Percentiles rank a stretch among this genome's conserved stretches.
Evolutionary conservation across 2,888 invertebrate genomes (phyloP).

Genomic region (Gymnocheta viridis): DNA sequence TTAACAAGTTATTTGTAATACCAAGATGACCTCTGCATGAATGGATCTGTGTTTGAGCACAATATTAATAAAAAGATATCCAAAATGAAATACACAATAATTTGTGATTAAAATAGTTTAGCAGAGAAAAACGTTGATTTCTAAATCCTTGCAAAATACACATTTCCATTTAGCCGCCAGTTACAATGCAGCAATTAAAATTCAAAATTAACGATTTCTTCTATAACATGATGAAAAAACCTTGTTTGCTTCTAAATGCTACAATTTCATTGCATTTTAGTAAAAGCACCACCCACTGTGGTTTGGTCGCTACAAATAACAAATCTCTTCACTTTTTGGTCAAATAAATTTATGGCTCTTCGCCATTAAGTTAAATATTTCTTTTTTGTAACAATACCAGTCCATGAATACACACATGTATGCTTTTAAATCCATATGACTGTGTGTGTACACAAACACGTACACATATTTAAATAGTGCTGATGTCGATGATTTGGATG

Average conservation of each 20-base stretch:
- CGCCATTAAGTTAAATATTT: constrained; percentile 53
- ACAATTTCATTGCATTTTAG: constrained; percentile 46
- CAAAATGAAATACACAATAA: constrained; percentile 13
- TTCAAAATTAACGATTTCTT: constrained; percentile 58
- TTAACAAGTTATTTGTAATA: constrained; percentile 13
- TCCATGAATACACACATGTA: background rate
- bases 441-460: background rate
- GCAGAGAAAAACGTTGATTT: constrained; percentile 16
- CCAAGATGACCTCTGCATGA: constrained; percentile 24
- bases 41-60: background rate
- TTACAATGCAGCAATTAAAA: constrained; percentile 63
- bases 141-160: background rate
- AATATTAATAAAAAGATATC: constrained; percentile 21
- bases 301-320: constrained; percentile 35
- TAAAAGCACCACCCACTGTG: constrained; percentile 67
- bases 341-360: constrained; percentile 59
- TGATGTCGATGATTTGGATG: constrained; percentile 44
- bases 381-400: constrained; percentile 17
- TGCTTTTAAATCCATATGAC: background rate
- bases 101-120: constrained; percentile 14
- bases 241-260: constrained; percentile 37
- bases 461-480: constrained; percentile 11
- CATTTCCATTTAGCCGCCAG: constrained; percentile 46
- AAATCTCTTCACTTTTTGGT: constrained; percentile 57
- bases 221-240: constrained; percentile 28